Evolutionary conservation across 37 sponge, comb jelly and placozoan species (phyloP), one percentile per base, ranked within the genome.

Genomic region (Chondrilla cf. caribensis): DNA sequence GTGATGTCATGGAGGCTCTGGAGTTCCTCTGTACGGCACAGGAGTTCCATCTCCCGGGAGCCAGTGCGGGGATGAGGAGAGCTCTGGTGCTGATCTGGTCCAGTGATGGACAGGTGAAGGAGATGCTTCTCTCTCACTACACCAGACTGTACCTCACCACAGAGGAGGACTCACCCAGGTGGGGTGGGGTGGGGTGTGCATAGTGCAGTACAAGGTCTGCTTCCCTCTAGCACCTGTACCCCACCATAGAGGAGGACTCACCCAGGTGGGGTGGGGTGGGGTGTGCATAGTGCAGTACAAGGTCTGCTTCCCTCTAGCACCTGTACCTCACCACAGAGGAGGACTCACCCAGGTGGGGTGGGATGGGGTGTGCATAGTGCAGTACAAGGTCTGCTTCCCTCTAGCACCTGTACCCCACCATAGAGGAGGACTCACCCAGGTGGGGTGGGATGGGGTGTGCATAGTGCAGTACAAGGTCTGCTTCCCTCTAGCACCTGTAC

Each of bases 1-100:
- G 92, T 54, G 97, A 97, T 71, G 79, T 97, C 9, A 80, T 88
- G 29, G 97, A 97, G 68, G 60, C 95, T 22, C 60, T 97, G 21
- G 86, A 94, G 66, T 94, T 97, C 79, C 84, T 97, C 5, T 78
- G 87, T 14, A 66, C 85, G 2, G 85, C 86, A 1, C 47, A 42
- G 22, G 65, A 86, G 76, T 97, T 97, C 71, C 67, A 84, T 18
- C 66, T 94, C 28, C 78, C 39, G 6, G 84, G 80, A 2, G 86
- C 93, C 5, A 39, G 58, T 6, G 79, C 84, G 32, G 90, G 93
- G 24, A 60, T 94, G 19, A 19, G 81, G 41, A 92, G 90, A 75
- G 81, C 93, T 41, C 83, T 97, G 55, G 85, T 58, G 29, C 81
- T 97, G 57, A 83, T 94, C 17, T 97, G 93, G 91, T 91, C 93